Evolutionary conservation across 2,888 invertebrate species (phyloP), one percentile per base, ranked within the genome.

Genomic region (Meteorus cinctellus): DNA sequence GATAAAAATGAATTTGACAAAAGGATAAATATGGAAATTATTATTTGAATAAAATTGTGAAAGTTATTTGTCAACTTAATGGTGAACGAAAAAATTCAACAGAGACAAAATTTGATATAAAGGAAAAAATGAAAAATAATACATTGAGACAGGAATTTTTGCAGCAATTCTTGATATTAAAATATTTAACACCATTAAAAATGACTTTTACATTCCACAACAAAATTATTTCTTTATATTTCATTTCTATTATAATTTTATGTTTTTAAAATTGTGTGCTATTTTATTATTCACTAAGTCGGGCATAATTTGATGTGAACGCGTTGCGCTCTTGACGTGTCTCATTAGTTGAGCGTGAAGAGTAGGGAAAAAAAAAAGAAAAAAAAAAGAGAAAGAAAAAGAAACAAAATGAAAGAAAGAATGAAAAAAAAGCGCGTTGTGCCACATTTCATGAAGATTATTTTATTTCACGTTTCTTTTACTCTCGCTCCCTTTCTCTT

Each of bases 391-490:
- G 19, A 59, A 59, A 59, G 10, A 55, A 8, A 34, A 34, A 8
- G 41, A 12, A 41, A 10, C 8, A 6, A 12, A 8, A 41, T 12
- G 6, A 41, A 12, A 41, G 8, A 34, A 34, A 34, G 8, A 41
- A 12, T 8, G 8, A 41, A 12, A 41, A 41, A 12, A 41, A 41
- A 41, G 2, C 12, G 41, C 59, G 63, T 63, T 29, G 63, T 29
- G 59, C 67, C 60, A 74, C 74, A 69, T 75, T 51, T 63, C 59
- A 63, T 67, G 63, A 70, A 55, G 36, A 75, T 70, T 70, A 75
- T 75, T 75, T 75, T 76, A 69, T 59, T 74, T 74, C 55, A 29
- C 29, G 16, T 63, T 24, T 69, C 36, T 59, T 29, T 51, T 70
- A 24, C 72, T 71, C 48, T 45, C n/a, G 31, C 29, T 34, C 16